phyloP scores from a whole-genome alignment of 1,140 invertebrate genomes.

The Hylaeus volcanicus region DNA sequence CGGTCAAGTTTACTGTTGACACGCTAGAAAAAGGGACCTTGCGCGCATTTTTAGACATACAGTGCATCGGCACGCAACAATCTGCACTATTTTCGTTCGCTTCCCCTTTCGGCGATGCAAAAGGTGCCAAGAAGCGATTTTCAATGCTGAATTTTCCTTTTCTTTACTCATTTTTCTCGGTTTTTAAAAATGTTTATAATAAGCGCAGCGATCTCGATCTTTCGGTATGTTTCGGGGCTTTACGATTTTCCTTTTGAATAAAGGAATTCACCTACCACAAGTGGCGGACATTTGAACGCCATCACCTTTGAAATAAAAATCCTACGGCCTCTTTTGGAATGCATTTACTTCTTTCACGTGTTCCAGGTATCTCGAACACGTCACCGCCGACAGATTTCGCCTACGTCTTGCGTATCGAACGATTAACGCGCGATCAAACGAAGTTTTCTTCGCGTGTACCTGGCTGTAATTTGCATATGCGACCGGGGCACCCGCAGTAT shows the following conservation, averaged over 20 bases:
- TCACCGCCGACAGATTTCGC: not conserved
- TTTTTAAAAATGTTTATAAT: no score
- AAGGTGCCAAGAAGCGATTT: not conserved
- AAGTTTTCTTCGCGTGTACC: conserved; percentile 75
- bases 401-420: conserved; percentile 38
- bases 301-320: no score
- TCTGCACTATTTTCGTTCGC: conserved; percentile 25
- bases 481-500: conserved; percentile 65
- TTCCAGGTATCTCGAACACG: no score
- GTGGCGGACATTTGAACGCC: no score
- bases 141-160: not conserved
- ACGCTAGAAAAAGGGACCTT: conserved; percentile 58
- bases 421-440: conserved; percentile 77
- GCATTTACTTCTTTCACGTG: no score
- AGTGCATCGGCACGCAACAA: conserved; percentile 52
- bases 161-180: no score
- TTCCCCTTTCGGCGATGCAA: not conserved
- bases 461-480: conserved; percentile 79
- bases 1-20: conserved; percentile 65
- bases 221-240: no score
- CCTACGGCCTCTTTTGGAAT: no score
- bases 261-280: no score
- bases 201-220: no score
- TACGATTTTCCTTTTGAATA: no score
- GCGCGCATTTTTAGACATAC: conserved; percentile 44